A percentile compares a stretch with the other conserved stretches of the same genome.
These are phyloP conservation scores for Trilocha varians DNA, from an alignment of 2,888 invertebrate genomes.

Conservation along the genomic window DNA sequence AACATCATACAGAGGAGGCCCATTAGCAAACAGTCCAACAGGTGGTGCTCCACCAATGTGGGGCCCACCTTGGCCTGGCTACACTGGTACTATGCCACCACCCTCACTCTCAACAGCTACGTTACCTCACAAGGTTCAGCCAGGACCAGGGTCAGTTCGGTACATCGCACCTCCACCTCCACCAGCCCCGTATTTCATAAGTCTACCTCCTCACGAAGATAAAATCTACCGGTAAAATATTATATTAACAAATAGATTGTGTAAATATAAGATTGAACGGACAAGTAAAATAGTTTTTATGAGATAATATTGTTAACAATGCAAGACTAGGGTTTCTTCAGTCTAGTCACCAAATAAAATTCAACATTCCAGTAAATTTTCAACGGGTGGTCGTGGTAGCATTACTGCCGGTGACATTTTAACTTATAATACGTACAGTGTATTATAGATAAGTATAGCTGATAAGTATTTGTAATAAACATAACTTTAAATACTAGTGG, in stretches of 20 bases:
- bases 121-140: slow-evolving; percentile 77
- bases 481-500: background rate
- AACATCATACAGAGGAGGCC: slow-evolving; percentile 79
- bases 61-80: slow-evolving; percentile 70
- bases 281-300: background rate
- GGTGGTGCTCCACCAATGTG: slow-evolving; percentile 75
- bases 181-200: slow-evolving; percentile 77
- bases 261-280: slow-evolving; percentile 4
- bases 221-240: slow-evolving; percentile 75
- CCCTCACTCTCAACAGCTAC: slow-evolving; percentile 76
- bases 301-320: background rate
- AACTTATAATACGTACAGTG: too few species aligned
- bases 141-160: slow-evolving; percentile 66
- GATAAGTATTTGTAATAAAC: background rate
- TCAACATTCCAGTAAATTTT: background rate
- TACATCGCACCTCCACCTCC: slow-evolving; percentile 74
- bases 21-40: slow-evolving; percentile 76
- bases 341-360: slow-evolving; percentile 33
- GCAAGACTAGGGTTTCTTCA: background rate
- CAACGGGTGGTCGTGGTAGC: background rate
- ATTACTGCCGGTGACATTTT: background rate
- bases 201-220: slow-evolving; percentile 75
- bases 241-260: slow-evolving; percentile 1
- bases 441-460: background rate
- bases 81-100: slow-evolving; percentile 75